Conservation (phyloP, 2,888 invertebrate species). For the Sinotaia quadrata region DNA sequence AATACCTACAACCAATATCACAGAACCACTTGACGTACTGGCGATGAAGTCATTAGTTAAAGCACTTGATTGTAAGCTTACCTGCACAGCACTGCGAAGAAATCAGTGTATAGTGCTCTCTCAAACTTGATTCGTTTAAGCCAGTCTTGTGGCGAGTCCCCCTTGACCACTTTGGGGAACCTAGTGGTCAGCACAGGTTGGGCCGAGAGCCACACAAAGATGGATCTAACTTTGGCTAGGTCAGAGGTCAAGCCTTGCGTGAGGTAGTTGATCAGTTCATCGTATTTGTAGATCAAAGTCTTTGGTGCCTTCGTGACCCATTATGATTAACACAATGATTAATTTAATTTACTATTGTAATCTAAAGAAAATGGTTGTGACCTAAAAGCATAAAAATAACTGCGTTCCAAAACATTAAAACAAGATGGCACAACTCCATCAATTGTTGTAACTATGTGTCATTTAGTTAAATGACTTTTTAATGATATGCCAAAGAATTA, state of each 20-base stretch:
- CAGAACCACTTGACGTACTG: too few relatives aligned
- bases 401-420: too few relatives aligned
- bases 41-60: not conserved
- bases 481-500: too few relatives aligned
- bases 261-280: constrained; percentile 9
- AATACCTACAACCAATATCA: too few relatives aligned
- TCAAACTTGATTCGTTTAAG: constrained; percentile 16
- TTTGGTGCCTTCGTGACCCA: not conserved
- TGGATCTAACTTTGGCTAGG: constrained; percentile 19
- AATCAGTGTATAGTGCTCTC: constrained; percentile 3
- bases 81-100: constrained; percentile 25
- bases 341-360: not conserved
- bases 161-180: constrained; percentile 8
- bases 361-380: not conserved
- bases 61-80: not conserved
- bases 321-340: too few relatives aligned
- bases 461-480: too few relatives aligned
- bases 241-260: constrained; percentile 1
- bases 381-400: too few relatives aligned
- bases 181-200: not conserved
- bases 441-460: too few relatives aligned
- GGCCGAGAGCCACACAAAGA: constrained; percentile 17
- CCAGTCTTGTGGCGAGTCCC: constrained; percentile 2
- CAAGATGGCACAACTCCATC: too few relatives aligned
- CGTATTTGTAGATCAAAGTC: not conserved